A percentile compares a stretch with the other conserved stretches of the same genome.
Evolutionary conservation across 2,113 vertebrate genomes (phyloP).

Genomic region (Aramus guarauna): DNA sequence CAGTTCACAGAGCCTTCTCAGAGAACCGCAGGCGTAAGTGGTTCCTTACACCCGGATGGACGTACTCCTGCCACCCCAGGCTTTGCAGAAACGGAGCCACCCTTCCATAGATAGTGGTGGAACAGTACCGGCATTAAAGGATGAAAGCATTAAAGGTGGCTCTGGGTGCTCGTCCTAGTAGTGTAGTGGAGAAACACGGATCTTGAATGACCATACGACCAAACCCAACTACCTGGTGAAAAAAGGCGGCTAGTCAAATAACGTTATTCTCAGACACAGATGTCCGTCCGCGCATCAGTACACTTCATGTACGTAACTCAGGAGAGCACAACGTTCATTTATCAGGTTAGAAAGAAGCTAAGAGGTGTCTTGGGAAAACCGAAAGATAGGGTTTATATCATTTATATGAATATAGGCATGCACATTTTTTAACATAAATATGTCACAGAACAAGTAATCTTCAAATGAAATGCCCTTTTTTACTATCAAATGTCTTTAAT

Average conservation of each 20-base stretch:
- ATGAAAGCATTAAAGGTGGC: background rate
- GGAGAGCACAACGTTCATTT: background rate
- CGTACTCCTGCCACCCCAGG: background rate
- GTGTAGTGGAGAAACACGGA: background rate
- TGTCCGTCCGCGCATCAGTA: background rate
- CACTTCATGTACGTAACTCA: background rate
- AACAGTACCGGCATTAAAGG: background rate
- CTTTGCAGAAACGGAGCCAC: background rate
- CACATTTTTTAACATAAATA: conserved; percentile 26
- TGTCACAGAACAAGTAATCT: conserved; percentile 41
- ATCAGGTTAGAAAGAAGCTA: background rate
- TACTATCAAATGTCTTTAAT: conserved; percentile 43
- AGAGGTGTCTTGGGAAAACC: background rate
- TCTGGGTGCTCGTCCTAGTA: background rate
- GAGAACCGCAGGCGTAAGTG: background rate
- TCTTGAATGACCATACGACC: background rate
- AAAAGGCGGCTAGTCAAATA: background rate
- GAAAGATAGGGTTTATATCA: background rate
- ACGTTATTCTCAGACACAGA: background rate
- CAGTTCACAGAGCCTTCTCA: background rate
- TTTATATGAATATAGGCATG: background rate
- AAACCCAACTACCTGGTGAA: background rate
- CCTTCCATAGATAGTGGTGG: background rate
- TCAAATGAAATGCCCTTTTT: conserved; percentile 49
- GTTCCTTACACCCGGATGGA: background rate